Evolutionary conservation across 2,797 vertebrate genomes (phyloP), one percentile per base, ranked within the genome.

Genomic region (Protonibea diacanthus): DNA sequence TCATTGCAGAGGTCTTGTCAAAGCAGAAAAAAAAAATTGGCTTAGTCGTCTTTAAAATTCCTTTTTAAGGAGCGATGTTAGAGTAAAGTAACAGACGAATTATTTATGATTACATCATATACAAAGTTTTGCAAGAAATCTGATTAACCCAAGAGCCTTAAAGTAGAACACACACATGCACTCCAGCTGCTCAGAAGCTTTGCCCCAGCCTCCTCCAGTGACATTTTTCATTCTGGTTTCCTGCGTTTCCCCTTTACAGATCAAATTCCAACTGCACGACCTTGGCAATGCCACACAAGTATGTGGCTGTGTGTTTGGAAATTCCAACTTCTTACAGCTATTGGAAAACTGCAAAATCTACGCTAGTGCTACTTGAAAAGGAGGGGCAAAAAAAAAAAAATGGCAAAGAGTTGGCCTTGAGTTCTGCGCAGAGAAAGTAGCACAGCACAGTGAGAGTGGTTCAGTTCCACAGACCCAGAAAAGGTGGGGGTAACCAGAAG

Each of bases 341-440:
- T 83, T 1, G 66, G 83, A 91, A 91, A 90, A 81, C 45, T 75
- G 71, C 61, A 89, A 86, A 90, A 92, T 85, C 80, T 85, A 73
- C 74, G 82, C 74, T 57, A 47, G 83, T 78, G 89, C 58, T 76
- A n/a, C 78, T 74, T 76, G 51, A 66, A 78, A 71, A 71, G 29
- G 61, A 63, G 57, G 55, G 60, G 25, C 59, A 57, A 63, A 76
- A 62, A 58, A 52, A 57, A 63, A 76, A 62, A 58, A 52, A 57
- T 64, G 72, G 52, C 60, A 77, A 61, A 44, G 56, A 83, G 55
- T 71, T 84, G 82, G 85, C 87, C 61, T 65, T 29, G 70, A 79
- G 71, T 29, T 70, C 18, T 66, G 63, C 40, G 12, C 69, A 53
- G 52, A 62, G 72, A 89, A 89, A 92, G 86, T 86, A 87, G 85